phyloP scores from a whole-genome alignment of 2,113 vertebrate species.

The Verasper variegatus region DNA sequence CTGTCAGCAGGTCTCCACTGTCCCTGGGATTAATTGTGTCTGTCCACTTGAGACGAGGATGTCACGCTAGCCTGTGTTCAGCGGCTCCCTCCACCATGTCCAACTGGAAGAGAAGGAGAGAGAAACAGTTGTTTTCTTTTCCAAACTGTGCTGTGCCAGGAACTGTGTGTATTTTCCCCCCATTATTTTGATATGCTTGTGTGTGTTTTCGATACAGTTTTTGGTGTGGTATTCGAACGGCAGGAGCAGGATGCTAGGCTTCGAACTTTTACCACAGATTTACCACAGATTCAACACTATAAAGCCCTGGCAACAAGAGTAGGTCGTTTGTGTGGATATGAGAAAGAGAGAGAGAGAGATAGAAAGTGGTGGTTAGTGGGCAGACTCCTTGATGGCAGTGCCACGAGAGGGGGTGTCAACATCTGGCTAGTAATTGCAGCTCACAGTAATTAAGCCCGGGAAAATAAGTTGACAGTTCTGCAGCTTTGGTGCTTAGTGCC shows the following conservation, averaged over 20 bases:
- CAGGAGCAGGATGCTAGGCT: background rate
- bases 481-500: conserved; percentile 58
- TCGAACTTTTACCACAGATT: background rate
- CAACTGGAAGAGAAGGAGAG: conserved; percentile 26
- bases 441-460: conserved; percentile 89
- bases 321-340: background rate
- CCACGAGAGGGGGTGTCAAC: conserved; percentile 76
- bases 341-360: background rate
- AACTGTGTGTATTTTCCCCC: background rate
- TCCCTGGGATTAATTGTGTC: conserved; percentile 72
- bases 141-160: background rate
- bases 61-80: conserved; percentile 63
- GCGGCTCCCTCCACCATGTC: conserved; percentile 35
- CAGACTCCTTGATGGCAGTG: conserved; percentile 19
- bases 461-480: conserved; percentile 87
- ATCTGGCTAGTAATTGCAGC: conserved; percentile 89
- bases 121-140: conserved; percentile 26
- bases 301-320: background rate
- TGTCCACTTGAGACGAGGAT: conserved; percentile 71
- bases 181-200: background rate
- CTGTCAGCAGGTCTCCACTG: conserved; percentile 73
- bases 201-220: background rate
- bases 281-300: background rate
- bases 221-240: background rate
- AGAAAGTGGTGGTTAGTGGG: conserved; percentile 13